These are phyloP conservation scores for Chrysolophus pictus DNA, from an alignment of 2,797 vertebrate species.

Conservation along the genomic window DNA sequence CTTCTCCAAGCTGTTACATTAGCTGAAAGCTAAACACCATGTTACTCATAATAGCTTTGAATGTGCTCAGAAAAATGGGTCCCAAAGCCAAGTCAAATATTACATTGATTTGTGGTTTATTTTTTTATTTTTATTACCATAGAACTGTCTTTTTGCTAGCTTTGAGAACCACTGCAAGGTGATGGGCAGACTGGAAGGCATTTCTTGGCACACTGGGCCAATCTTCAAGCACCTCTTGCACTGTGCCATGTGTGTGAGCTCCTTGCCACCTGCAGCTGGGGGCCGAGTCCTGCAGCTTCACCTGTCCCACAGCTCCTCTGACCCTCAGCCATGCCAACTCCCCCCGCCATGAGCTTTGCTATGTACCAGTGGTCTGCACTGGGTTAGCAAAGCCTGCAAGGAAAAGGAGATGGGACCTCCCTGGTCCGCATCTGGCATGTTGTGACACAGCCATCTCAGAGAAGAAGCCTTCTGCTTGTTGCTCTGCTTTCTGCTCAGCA, in stretches of 20 bases:
- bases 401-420: background rate
- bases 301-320: background rate
- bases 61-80: slow-evolving; percentile 51
- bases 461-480: background rate
- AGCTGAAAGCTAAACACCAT: slow-evolving; percentile 25
- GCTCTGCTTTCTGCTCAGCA: background rate
- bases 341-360: background rate
- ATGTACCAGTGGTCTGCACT: background rate
- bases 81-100: slow-evolving; percentile 56
- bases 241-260: background rate
- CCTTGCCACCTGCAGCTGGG: background rate
- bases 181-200: background rate
- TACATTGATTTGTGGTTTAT: slow-evolving; percentile 50
- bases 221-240: background rate
- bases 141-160: slow-evolving; percentile 1
- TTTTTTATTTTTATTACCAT: slow-evolving; percentile 36
- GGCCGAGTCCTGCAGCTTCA: background rate
- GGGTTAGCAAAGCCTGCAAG: background rate
- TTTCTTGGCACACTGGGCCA: background rate
- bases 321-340: rapidly evolving
- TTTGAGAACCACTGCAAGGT: slow-evolving; percentile 28
- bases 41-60: slow-evolving; percentile 47
- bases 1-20: slow-evolving; percentile 43
- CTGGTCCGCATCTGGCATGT: background rate
- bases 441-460: background rate